Base-by-base conservation (phyloP, 2,888 invertebrate genomes). In the Agrotis clavis region DNA sequence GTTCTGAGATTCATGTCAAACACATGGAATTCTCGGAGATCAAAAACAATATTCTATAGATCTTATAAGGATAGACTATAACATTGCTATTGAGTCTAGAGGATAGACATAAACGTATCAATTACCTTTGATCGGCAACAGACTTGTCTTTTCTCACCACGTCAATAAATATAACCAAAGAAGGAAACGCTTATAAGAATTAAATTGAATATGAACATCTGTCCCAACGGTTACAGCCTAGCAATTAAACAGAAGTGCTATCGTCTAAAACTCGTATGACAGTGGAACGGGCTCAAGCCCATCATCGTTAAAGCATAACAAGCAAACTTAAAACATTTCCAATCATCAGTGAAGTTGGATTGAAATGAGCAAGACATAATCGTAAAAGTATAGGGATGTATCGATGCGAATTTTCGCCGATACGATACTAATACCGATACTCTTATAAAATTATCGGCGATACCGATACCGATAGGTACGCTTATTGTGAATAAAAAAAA, bases 301-400 rank as follows among this genome's bases (percentile, higher is more conserved):
- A 75, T 80, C 75, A 78, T 78, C 77, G 80, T 85, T 80, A 74
- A 83, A 80, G 54, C 65, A 48, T 76, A 83, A 89, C 88, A 86
- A 89, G 86, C 84, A 82, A 88, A 87, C 81, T 87, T 85, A 62
- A 89, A 91, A 90, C 87, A 89, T 92, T 91, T 90, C 91, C 93
- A 91, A 94, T 95, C 92, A 92, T 86, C 86, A 87, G 88, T 25
- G 83, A 80, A 86, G 82, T 85, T 68, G 84, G 91, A 92, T 94
- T 92, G 92, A 92, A 94, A 93, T 93, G 92, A 93, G 93, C 89
- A 92, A 94, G 92, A 92, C 90, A 92, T 94, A 92, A 94, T 90
- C 91, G 90, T 94, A 94, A 94, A 94, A 92, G 90, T 25, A n/a
- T n/a, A 25, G 25, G 25, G 25, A 25, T 25, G 25, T 2, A 25